Base-by-base conservation (phyloP, 2,888 invertebrate genomes). In the Ophion obscuratus region DNA sequence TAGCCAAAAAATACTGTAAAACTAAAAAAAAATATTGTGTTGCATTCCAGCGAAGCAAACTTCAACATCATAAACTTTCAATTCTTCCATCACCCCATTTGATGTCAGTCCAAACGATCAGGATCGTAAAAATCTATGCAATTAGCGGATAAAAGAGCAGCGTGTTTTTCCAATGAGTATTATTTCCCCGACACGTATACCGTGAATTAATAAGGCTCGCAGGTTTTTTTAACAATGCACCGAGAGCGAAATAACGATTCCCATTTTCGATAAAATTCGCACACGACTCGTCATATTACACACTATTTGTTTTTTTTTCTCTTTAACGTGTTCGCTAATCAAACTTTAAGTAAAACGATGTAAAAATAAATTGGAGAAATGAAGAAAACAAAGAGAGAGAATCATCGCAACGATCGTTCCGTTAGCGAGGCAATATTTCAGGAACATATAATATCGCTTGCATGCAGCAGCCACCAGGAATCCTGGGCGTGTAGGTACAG, bases 401-500 rank as follows among this genome's bases (percentile, higher is more conserved):
- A 80, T 31, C 53, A 81, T 81, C n/a, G 66, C 57, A 81, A 24
- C 59, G 40, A 86, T 86, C 66, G 77, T 83, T 80, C 76, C 64
- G 57, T 83, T 77, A 36, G 62, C 47, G 71, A 66, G 73, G 81
- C 78, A 74, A 84, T 86, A 86, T 81, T 84, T 86, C 59, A 80
- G 64, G 57, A 77, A 77, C 70, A 84, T 76, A 83, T 85, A 85
- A 85, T 85, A 85, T 85, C 83, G 80, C 76, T 73, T 75, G 79
- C 61, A 80, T 85, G 76, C 76, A 83, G 71, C 79, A 80, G 79
- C 79, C 59, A 75, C 53, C 76, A 66, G 81, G 74, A 85, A 61
- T 61, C 62, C 61, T 81, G 77, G 74, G 31, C 61, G 75, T 53
- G 27, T 62, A 66, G 71, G 40, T 70, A 62, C 53, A 75, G 61